Percentiles rank a stretch among this genome's conserved stretches.
Evolutionary conservation across 2,888 invertebrate species (phyloP).

Genomic region (Drosophila sordidapex): DNA sequence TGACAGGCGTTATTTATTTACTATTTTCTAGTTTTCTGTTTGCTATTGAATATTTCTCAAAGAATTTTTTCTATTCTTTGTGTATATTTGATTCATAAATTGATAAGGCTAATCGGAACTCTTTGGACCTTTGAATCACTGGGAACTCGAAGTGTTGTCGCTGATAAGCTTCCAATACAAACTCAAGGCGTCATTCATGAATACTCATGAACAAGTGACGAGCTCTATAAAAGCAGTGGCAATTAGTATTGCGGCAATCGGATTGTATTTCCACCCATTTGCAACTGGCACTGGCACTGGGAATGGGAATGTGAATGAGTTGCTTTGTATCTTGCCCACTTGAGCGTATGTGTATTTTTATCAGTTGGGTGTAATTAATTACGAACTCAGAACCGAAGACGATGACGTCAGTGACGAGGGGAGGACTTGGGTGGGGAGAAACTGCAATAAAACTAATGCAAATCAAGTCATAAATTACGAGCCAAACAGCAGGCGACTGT

Average conservation of each 20-base stretch:
- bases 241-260: conserved; percentile 7
- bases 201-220: conserved; percentile 13
- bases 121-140: conserved; percentile 28
- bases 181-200: neutral
- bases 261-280: conserved; percentile 20
- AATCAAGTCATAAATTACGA: conserved; percentile 64
- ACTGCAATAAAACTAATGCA: conserved; percentile 47
- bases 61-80: neutral
- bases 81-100: neutral
- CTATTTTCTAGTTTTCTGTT: conserved; percentile 8
- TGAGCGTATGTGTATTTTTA: conserved; percentile 34
- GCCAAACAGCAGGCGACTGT: conserved; percentile 41
- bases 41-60: neutral
- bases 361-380: conserved; percentile 52
- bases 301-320: conserved; percentile 22
- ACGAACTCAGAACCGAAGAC: conserved; percentile 13
- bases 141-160: neutral
- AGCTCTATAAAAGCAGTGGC: conserved; percentile 5
- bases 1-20: neutral
- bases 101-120: conserved; percentile 27
- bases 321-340: conserved; percentile 25
- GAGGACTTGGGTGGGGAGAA: conserved; percentile 3
- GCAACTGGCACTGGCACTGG: neutral
- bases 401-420: conserved; percentile 38
- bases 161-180: conserved; percentile 23